These are phyloP conservation scores for Chlorospingus semifuscus DNA, from an alignment of 2,797 vertebrate genomes.

Conservation along the genomic window DNA sequence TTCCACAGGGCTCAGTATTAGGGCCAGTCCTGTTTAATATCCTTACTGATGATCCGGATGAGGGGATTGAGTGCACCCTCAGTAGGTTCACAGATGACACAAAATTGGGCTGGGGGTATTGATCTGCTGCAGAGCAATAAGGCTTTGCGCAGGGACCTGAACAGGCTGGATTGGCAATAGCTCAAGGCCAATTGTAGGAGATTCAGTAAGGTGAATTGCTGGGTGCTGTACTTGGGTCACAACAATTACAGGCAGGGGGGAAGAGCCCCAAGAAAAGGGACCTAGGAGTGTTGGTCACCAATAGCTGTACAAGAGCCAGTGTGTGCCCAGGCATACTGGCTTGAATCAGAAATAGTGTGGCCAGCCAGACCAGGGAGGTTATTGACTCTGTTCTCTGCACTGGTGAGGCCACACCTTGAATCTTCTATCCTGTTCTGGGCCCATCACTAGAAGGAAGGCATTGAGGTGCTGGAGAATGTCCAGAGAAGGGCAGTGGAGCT, in stretches of 20 bases:
- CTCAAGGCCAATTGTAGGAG: too few species aligned
- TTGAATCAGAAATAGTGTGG: not conserved
- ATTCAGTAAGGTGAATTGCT: not conserved
- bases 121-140: not conserved
- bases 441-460: not conserved
- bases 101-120: not conserved
- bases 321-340: not conserved
- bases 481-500: accelerated
- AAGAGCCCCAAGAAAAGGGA: not conserved
- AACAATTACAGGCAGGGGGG: not conserved
- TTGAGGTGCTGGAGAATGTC: not conserved
- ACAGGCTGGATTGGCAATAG: not conserved
- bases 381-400: not conserved
- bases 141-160: not conserved
- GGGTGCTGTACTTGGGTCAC: not conserved
- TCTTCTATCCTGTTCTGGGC: not conserved
- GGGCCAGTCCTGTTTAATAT: not conserved
- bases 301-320: not conserved
- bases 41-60: not conserved
- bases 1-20: not conserved
- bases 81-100: not conserved
- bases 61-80: not conserved
- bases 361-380: not conserved
- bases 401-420: not conserved
- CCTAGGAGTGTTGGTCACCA: not conserved